A percentile compares a stretch with the other conserved stretches of the same genome.
These are phyloP conservation scores for Gonocerus acuteangulatus DNA, from an alignment of 2,888 invertebrate species.

Conservation along the genomic window DNA sequence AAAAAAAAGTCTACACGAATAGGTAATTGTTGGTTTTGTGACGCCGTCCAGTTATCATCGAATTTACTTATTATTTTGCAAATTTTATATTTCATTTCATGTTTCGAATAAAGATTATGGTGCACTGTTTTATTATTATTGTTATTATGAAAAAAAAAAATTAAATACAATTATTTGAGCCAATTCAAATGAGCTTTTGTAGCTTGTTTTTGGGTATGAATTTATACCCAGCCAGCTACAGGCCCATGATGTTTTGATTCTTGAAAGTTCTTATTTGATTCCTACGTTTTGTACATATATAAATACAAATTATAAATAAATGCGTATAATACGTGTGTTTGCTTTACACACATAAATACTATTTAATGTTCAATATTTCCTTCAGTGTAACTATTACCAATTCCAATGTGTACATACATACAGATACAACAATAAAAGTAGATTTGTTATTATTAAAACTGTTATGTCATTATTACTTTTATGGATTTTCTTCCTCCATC, in stretches of 20 bases:
- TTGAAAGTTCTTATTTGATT: background rate
- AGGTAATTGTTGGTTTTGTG: conserved; percentile 12
- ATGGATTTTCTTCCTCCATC: too few relatives aligned
- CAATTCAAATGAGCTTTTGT: background rate
- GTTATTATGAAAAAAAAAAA: conserved; percentile 1
- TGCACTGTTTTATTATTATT: conserved; percentile 12
- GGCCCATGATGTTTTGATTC: background rate
- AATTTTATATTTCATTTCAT: conserved; percentile 5
- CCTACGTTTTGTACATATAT: conserved; percentile 6
- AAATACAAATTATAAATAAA: background rate
- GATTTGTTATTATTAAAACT: conserved; percentile 2
- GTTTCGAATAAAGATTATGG: background rate
- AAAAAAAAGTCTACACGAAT: too few relatives aligned
- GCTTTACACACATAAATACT: too few relatives aligned
- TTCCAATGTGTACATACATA: conserved; percentile 1
- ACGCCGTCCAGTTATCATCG: conserved; percentile 20
- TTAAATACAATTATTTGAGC: background rate
- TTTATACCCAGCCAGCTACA: conserved; percentile 18
- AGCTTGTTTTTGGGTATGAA: conserved; percentile 18
- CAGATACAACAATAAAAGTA: conserved; percentile 13
- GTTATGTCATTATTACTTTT: too few relatives aligned
- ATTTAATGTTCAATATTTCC: background rate
- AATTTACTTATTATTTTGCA: conserved; percentile 17
- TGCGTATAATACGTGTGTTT: too few relatives aligned
- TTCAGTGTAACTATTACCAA: conserved; percentile 5